A percentile compares a stretch with the other conserved stretches of the same genome.
Conservation (phyloP, 2,113 vertebrate genomes). For the Forbesichthys papilliferus region DNA sequence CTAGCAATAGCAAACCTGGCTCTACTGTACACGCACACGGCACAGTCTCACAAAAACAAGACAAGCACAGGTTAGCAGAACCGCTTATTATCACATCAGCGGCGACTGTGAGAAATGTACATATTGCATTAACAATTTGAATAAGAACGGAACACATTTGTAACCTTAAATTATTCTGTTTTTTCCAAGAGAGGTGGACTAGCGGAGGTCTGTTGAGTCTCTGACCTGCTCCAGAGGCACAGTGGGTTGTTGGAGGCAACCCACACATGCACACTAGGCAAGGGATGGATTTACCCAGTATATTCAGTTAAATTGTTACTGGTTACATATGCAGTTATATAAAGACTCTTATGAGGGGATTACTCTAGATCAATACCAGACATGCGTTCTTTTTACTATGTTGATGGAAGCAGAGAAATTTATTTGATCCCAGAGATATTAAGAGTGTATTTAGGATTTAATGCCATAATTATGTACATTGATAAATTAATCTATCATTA, state of each 20-base stretch:
- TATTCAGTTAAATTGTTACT: neutral
- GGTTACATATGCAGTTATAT: neutral
- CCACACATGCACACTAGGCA: neutral
- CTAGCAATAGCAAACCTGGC: neutral
- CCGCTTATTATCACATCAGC: slow-evolving; percentile 24
- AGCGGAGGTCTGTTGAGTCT: slow-evolving; percentile 26
- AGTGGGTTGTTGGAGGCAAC: neutral
- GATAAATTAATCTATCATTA: slow-evolving; percentile 27
- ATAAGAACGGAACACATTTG: slow-evolving; percentile 45
- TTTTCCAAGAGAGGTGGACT: slow-evolving; percentile 29
- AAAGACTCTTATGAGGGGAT: neutral
- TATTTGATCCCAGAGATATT: neutral
- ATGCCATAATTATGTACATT: slow-evolving; percentile 44
- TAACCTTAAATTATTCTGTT: slow-evolving; percentile 38
- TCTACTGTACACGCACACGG: neutral
- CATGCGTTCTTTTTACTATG: neutral
- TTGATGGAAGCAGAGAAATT: neutral
- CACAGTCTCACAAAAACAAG: slow-evolving; percentile 5
- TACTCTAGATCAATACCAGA: neutral
- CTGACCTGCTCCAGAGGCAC: slow-evolving; percentile 33
- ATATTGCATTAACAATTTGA: slow-evolving; percentile 39
- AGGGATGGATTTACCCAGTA: slow-evolving; percentile 1
- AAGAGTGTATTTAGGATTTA: slow-evolving; percentile 28
- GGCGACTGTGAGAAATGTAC: slow-evolving; percentile 30
- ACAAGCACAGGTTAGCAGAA: slow-evolving; percentile 14